Conservation (phyloP, 2,113 vertebrate species). For the pig (Sus scrofa) region DNA sequence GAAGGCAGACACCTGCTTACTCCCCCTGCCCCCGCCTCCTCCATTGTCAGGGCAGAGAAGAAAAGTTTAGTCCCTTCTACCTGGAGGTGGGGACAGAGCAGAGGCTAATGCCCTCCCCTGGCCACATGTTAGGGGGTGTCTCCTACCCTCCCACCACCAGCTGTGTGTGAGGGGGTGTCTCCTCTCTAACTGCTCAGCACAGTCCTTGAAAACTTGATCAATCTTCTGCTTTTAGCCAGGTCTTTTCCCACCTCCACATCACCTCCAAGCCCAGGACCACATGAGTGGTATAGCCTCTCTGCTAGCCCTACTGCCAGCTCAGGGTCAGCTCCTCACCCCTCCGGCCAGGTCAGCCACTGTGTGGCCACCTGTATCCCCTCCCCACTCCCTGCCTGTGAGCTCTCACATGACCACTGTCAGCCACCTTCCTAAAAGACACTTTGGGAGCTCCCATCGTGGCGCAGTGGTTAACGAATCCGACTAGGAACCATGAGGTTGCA, state of each 20-base stretch:
- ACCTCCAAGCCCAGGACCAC: background rate
- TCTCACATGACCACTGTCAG: accelerated
- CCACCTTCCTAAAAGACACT: background rate
- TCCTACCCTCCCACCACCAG: no score
- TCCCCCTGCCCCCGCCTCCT: background rate
- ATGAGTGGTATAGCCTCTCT: accelerated
- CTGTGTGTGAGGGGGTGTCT: background rate
- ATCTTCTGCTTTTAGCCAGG: background rate
- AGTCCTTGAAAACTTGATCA: background rate
- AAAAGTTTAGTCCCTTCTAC: background rate
- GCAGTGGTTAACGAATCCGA: no score
- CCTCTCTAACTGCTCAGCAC: background rate
- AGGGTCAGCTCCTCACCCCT: background rate
- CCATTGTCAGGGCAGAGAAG: background rate
- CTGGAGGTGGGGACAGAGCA: no score
- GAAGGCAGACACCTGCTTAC: background rate
- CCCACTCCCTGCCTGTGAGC: background rate
- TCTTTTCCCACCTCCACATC: background rate
- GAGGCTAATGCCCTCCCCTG: no score
- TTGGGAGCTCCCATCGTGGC: no score
- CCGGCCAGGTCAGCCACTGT: background rate
- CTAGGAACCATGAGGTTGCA: no score
- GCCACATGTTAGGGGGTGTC: background rate
- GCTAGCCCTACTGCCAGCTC: background rate
- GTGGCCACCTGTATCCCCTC: background rate